Base-by-base conservation (phyloP, 2,888 invertebrate genomes). In the Spodoptera littoralis region DNA sequence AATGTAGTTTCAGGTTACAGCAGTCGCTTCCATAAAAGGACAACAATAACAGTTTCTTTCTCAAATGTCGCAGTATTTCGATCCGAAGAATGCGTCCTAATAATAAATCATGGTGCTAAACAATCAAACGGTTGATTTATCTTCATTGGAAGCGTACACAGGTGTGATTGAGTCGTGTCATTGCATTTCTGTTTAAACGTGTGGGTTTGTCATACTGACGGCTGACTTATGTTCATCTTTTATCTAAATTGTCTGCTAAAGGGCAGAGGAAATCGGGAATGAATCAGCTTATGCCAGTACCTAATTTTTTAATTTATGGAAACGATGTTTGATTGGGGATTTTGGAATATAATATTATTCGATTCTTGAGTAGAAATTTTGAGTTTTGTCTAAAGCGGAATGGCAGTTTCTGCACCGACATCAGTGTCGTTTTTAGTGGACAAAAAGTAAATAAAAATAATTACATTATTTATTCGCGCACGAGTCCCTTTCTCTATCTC, bases 81-180 rank as follows among this genome's bases (percentile, higher is more conserved):
- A 11, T 24, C 22, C 12, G 13, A 22, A 24, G 59, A 65, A 69
- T 62, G 22, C 51, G 36, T 59, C 41, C 61, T 77, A 77, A 63
- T 60, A 58, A 73, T 75, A 74, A 46, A 64, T 48, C 55, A 64
- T 58, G 57, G 57, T 57, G 49, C 51, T 52, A 57, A 68, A 77
- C 74, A 74, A 73, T 75, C 70, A 68, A 61, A 54, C 59, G 70
- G 45, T 61, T 62, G 65, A 74, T 77, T 68, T 60, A 76, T 74
- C 18, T 60, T 56, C 47, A 73, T 43, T 27, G 60, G 48, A 54
- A 56, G 47, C 52, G 50, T 50, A 36, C 48, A 47, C 77, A 73
- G 77, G 73, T 77, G 73, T n/a, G 63, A 73, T 58, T 73, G 69
- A 77, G 27, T 47, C 48, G 60, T 53, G 71, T 75, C 71, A 49